A percentile compares a stretch with the other conserved stretches of the same genome.
Conservation (phyloP, 2,797 vertebrate genomes). For the Perodicticus potto region DNA sequence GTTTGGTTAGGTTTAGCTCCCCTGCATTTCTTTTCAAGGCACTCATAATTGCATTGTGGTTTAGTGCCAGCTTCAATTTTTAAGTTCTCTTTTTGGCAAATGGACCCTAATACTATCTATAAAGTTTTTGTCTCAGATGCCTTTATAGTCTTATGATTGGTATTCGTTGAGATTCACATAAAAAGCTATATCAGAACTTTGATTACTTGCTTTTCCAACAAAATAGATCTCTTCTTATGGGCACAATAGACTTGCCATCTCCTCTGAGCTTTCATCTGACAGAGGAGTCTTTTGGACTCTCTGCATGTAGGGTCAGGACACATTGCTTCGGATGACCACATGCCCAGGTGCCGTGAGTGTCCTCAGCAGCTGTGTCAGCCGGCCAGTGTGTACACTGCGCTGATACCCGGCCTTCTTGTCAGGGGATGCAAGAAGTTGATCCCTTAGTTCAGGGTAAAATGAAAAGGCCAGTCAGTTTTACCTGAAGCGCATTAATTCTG, state of each 20-base stretch:
- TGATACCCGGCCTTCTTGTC: neutral
- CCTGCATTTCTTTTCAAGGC: neutral
- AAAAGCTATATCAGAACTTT: neutral
- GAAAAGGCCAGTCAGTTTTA: neutral
- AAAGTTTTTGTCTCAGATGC: neutral
- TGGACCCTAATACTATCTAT: neutral
- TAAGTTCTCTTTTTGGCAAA: neutral
- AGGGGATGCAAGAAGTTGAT: neutral
- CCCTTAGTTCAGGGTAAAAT: neutral
- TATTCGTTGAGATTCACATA: neutral
- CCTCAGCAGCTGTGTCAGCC: neutral
- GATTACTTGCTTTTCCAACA: neutral
- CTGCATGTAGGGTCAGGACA: neutral
- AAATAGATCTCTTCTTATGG: neutral
- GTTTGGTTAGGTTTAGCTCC: neutral
- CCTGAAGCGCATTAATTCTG: neutral
- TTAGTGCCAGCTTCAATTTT: neutral
- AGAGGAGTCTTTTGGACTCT: neutral
- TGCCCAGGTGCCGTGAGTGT: neutral
- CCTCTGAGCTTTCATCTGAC: neutral
- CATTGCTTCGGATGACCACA: neutral
- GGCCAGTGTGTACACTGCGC: neutral
- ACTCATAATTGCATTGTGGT: neutral
- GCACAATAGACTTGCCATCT: neutral
- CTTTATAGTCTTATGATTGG: neutral